Evolutionary conservation across 2,797 vertebrate genomes (phyloP).

Genomic region (Dicrostonyx torquatus): DNA sequence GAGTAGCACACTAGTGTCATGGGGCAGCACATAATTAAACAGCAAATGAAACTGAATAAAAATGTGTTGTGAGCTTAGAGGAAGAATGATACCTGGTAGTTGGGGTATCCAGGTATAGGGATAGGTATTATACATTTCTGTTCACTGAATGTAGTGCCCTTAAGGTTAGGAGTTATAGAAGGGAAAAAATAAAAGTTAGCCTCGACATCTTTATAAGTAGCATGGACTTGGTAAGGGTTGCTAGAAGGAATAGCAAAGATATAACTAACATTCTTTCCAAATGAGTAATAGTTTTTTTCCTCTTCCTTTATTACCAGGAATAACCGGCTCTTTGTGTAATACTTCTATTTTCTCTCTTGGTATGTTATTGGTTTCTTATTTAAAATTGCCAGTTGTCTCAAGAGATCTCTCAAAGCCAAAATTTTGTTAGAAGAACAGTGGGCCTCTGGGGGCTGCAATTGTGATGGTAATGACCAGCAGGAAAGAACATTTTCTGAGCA

Average conservation of each 20-base stretch:
- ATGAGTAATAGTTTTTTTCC: background rate
- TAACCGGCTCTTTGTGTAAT: constrained; percentile 28
- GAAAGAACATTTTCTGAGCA: constrained; percentile 32
- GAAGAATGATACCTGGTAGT: background rate
- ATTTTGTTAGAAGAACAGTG: constrained; percentile 7
- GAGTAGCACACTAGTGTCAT: constrained; percentile 7
- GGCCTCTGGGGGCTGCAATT: background rate
- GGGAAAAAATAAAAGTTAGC: constrained; percentile 36
- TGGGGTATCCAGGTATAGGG: background rate
- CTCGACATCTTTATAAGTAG: constrained; percentile 6
- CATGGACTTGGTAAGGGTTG: background rate
- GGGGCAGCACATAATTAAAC: constrained; percentile 58
- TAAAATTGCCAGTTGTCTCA: constrained; percentile 25
- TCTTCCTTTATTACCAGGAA: constrained; percentile 37
- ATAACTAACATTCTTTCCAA: background rate
- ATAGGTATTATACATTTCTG: constrained; percentile 9
- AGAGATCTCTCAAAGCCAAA: background rate
- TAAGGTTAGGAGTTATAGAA: background rate
- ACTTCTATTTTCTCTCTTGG: background rate
- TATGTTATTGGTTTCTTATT: constrained; percentile 15
- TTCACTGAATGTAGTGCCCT: background rate
- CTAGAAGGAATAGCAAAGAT: constrained; percentile 45
- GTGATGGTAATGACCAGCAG: background rate
- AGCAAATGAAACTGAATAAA: background rate
- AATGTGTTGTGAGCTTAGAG: background rate